A percentile compares a stretch with the other conserved stretches of the same genome.
phyloP scores from a whole-genome alignment of 2,113 vertebrate genomes.

The Arenaria interpres region DNA sequence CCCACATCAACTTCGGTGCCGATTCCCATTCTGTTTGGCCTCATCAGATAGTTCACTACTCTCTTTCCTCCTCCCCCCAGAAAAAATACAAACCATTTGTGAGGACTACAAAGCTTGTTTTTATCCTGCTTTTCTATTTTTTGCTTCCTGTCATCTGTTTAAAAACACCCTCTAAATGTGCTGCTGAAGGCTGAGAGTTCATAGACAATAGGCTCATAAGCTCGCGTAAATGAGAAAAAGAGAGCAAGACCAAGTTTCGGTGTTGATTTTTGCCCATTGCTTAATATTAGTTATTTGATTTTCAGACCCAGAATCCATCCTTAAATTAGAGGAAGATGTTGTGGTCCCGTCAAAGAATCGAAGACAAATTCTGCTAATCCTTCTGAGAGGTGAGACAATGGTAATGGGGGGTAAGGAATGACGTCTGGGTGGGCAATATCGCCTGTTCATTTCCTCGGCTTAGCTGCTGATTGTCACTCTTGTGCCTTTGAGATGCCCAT shows the following conservation, averaged over 20 bases:
- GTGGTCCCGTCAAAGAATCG: neutral
- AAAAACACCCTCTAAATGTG: slow-evolving; percentile 18
- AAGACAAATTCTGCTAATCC: slow-evolving; percentile 46
- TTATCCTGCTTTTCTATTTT: neutral
- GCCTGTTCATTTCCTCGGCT: slow-evolving; percentile 61
- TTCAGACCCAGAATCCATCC: neutral
- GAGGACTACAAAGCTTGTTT: neutral
- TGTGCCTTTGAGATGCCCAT: slow-evolving; percentile 66
- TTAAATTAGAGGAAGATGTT: slow-evolving; percentile 38
- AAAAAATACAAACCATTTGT: neutral
- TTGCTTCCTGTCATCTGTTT: neutral
- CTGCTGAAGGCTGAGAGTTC: slow-evolving; percentile 4
- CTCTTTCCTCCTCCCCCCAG: neutral
- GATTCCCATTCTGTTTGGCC: neutral
- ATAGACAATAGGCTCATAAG: slow-evolving; percentile 25
- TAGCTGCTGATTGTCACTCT: slow-evolving; percentile 67
- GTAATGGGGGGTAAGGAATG: slow-evolving; percentile 40
- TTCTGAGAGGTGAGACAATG: slow-evolving; percentile 26
- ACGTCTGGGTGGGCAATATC: slow-evolving; percentile 56
- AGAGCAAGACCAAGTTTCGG: slow-evolving; percentile 6
- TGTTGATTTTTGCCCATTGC: slow-evolving; percentile 12
- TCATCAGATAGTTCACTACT: neutral
- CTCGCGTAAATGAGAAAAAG: slow-evolving; percentile 32
- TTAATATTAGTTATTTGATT: slow-evolving; percentile 49
- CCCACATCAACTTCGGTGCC: neutral